Evolutionary conservation across 1,140 invertebrate genomes (phyloP).

Genomic region (Scaptomyza graminum): DNA sequence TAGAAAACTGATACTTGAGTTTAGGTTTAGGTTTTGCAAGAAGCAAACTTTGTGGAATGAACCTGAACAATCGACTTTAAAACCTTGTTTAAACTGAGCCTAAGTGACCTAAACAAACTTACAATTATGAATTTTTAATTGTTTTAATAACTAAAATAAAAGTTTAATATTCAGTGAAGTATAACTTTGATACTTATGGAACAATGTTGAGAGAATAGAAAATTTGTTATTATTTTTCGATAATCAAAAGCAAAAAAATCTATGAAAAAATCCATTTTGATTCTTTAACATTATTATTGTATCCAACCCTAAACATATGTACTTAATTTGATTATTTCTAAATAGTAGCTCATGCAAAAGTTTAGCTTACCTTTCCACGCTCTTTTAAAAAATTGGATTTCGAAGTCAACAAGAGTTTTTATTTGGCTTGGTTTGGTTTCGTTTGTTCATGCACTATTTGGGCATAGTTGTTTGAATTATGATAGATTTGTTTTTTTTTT

Average conservation of each 20-base stretch:
- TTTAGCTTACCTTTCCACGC: conserved; percentile 35
- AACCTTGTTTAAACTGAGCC: conserved; percentile 5
- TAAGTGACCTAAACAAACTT: conserved; percentile 20
- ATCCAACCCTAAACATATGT: neutral
- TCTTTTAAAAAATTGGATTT: neutral
- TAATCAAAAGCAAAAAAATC: no score
- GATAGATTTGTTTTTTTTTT: conserved; percentile 23
- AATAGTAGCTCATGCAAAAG: neutral
- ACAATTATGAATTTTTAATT: conserved; percentile 8
- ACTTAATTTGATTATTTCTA: neutral
- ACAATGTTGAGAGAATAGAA: no score
- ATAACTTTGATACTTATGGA: no score
- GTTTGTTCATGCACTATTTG: conserved; percentile 42
- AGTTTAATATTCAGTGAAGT: no score
- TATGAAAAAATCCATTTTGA: no score
- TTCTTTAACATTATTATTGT: no score
- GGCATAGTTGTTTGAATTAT: conserved; percentile 35
- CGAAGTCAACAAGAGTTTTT: conserved; percentile 38
- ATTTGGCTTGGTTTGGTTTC: neutral
- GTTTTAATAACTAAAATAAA: no score
- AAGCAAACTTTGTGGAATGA: conserved; percentile 19
- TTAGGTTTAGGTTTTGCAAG: conserved; percentile 13
- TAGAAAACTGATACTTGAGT: conserved; percentile 24
- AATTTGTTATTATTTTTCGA: no score
- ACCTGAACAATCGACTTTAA: conserved; percentile 15